phyloP scores from a whole-genome alignment of 2,113 vertebrate genomes.

The Hemibagrus wyckioides region DNA sequence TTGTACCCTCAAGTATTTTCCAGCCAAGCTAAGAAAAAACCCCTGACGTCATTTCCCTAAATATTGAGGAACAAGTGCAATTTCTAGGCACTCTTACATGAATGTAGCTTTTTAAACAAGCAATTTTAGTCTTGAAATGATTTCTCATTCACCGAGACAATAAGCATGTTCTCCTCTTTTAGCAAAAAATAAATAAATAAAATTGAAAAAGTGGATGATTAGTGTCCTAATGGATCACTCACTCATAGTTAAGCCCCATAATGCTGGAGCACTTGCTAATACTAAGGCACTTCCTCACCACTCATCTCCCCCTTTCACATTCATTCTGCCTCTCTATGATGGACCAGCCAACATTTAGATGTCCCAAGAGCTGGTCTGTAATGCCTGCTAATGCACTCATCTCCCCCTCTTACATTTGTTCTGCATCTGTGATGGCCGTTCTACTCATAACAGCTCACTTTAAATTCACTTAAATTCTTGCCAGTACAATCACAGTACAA shows the following conservation, averaged over 20 bases:
- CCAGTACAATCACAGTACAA: neutral
- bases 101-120: neutral
- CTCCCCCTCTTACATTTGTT: conserved; percentile 4
- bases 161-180: neutral
- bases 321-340: neutral
- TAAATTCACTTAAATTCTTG: conserved; percentile 10
- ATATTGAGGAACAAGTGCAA: no score
- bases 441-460: neutral
- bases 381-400: conserved; percentile 31
- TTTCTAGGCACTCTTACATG: neutral
- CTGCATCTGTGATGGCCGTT: neutral
- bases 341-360: neutral
- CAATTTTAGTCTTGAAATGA: neutral
- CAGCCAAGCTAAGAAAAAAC: no score
- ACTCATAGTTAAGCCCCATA: conserved; percentile 28
- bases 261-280: conserved; percentile 63
- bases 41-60: no score
- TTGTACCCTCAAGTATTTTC: no score
- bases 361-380: conserved; percentile 1
- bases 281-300: conserved; percentile 43
- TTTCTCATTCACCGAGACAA: neutral
- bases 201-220: neutral
- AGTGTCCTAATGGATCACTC: conserved; percentile 33
- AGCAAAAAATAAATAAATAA: neutral
- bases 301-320: conserved; percentile 16